A percentile compares a stretch with the other conserved stretches of the same genome.
phyloP scores from a whole-genome alignment of 2,113 vertebrate genomes.

The Astatoreochromis straeleni region DNA sequence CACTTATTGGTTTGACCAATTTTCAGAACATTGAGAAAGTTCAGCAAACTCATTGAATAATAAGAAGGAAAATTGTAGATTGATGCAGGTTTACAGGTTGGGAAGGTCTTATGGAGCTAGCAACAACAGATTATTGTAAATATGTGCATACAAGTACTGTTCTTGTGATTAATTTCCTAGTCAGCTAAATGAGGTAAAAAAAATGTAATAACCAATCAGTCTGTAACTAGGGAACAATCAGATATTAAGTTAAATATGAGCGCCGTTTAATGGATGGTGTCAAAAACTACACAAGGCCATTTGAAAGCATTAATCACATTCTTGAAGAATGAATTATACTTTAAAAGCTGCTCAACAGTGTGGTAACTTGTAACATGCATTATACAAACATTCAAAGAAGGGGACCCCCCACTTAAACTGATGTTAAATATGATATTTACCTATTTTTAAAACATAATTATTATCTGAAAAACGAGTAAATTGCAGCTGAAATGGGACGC shows the following conservation, averaged over 20 bases:
- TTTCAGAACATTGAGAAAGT: neutral
- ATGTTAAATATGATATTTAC: neutral
- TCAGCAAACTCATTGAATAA: neutral
- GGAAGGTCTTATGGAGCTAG: neutral
- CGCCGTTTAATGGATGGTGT: neutral
- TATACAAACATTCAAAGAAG: neutral
- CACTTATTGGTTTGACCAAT: neutral
- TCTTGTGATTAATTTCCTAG: neutral
- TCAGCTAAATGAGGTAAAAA: neutral
- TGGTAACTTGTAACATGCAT: neutral
- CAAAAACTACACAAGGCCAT: neutral
- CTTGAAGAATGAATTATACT: neutral
- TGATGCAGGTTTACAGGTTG: neutral
- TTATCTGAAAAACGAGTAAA: neutral
- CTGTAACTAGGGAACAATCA: neutral
- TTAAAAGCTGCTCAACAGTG: neutral
- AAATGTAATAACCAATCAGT: accelerated
- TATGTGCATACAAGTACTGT: neutral
- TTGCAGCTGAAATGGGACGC: neutral
- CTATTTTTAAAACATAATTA: neutral
- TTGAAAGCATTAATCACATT: neutral
- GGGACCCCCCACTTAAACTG: neutral
- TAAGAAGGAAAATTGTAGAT: neutral
- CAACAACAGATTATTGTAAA: neutral
- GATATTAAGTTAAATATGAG: neutral